A percentile compares a stretch with the other conserved stretches of the same genome.
phyloP scores from a whole-genome alignment of 2,888 invertebrate species.

The Cerceris ruficornis region DNA sequence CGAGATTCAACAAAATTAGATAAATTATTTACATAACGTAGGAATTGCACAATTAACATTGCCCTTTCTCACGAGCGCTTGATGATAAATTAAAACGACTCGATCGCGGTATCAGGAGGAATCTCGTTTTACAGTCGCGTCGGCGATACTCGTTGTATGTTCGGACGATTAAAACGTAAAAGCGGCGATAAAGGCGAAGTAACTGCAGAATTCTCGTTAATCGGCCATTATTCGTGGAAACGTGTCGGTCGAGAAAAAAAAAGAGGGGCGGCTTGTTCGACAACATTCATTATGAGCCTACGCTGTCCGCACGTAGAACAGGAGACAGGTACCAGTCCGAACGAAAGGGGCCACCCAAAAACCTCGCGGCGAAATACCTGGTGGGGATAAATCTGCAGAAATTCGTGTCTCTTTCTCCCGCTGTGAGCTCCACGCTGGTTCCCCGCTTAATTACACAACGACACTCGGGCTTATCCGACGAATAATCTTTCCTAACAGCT shows the following conservation, averaged over 20 bases:
- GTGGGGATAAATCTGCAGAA: slow-evolving; percentile 65
- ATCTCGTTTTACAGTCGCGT: no score
- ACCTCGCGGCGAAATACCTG: slow-evolving; percentile 9
- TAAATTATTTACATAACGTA: no score
- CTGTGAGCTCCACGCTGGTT: slow-evolving; percentile 51
- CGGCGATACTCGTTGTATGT: no score
- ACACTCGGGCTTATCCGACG: slow-evolving; percentile 69
- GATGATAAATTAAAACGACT: no score
- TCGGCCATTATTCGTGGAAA: slow-evolving; percentile 34
- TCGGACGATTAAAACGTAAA: not conserved
- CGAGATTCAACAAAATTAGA: no score
- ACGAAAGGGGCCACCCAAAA: slow-evolving; percentile 59
- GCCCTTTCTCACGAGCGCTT: no score
- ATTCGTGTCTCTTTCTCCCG: slow-evolving; percentile 62
- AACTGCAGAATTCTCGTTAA: slow-evolving; percentile 22
- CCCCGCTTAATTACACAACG: slow-evolving; percentile 70
- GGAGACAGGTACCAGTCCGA: slow-evolving; percentile 35
- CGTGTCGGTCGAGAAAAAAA: slow-evolving; percentile 19
- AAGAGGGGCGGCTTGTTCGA: slow-evolving; percentile 19
- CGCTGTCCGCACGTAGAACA: slow-evolving; percentile 13
- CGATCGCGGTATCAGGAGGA: no score
- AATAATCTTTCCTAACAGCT: slow-evolving; percentile 71
- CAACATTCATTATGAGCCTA: slow-evolving; percentile 21
- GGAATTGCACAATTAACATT: no score
- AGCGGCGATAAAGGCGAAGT: slow-evolving; percentile 29